Evolutionary conservation across 2,888 invertebrate genomes (phyloP).

Genomic region (Polydesmus complanatus): DNA sequence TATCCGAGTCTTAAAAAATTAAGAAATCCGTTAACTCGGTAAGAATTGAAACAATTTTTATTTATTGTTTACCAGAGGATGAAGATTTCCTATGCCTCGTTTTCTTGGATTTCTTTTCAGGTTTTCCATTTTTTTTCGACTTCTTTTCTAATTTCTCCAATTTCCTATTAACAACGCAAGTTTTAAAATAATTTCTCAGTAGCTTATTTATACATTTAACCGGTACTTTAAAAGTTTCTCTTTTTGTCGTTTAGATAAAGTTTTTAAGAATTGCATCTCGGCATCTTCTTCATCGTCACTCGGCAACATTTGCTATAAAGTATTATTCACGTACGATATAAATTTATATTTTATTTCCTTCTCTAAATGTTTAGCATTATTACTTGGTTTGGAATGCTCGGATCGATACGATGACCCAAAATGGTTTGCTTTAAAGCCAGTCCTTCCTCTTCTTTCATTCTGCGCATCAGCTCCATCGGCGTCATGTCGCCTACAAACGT

Average conservation of each 20-base stretch:
- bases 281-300: constrained; percentile 45
- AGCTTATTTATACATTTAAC: not conserved
- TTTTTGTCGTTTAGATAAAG: constrained; percentile 74
- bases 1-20: not conserved
- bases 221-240: constrained; percentile 68
- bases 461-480: constrained; percentile 61
- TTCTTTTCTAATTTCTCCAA: constrained; percentile 10
- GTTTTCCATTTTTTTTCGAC: not conserved
- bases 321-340: too few relatives aligned
- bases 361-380: not conserved
- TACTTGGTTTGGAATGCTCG: constrained; percentile 30
- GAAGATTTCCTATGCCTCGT: constrained; percentile 9
- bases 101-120: constrained; percentile 12
- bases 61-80: constrained; percentile 3
- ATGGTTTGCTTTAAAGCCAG: constrained; percentile 64
- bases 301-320: constrained; percentile 15
- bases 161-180: not conserved
- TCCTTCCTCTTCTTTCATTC: constrained; percentile 78
- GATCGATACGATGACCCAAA: constrained; percentile 36
- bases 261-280: constrained; percentile 56
- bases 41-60: not conserved
- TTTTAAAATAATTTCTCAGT: not conserved
- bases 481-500: constrained; percentile 37
- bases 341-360: not conserved
- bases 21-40: not conserved